Evolutionary conservation across 2,888 invertebrate genomes (phyloP), one percentile per base, ranked within the genome.

Genomic region (Autographa pulchrina): DNA sequence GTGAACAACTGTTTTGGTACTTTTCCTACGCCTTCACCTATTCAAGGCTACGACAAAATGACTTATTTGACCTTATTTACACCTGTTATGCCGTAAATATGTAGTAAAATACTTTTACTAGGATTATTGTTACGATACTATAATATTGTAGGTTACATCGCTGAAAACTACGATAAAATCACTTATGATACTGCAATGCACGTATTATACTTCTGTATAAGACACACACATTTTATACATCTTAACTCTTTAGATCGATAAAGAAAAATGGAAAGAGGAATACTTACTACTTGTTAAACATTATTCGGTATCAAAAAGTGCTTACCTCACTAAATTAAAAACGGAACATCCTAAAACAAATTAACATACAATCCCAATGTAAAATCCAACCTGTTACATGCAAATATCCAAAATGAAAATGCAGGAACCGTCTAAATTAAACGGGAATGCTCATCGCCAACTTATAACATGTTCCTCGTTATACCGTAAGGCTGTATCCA

Each of bases 381-480:
- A 75, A 60, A 65, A 68, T 65, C 48, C 75, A 77, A 78, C 66
- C 72, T 72, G 72, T 79, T 78, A 76, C 71, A 77, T 66, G 76
- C 80, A 77, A 74, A 82, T 80, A 62, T 70, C 65, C 58, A 56
- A 72, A 74, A 80, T 78, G 69, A 75, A 83, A 78, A 78, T 73
- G 61, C 60, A 68, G 62, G 72, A 72, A 75, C 73, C 70, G 78
- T 70, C 72, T 68, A 78, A 71, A 80, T 82, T 83, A 82, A 80
- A 80, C 68, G 54, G 72, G 72, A 70, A 72, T 71, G 70, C 68
- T 83, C 78, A 80, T 83, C 76, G 68, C 66, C 62, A 78, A 81
- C 78, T 83, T 80, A 75, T 78, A 78, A 83, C 78, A 81, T 72
- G 80, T 72, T 80, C 76, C 62, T 79, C 74, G 67, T 65, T 75